These are phyloP conservation scores for Tuberolachnus salignus DNA, from an alignment of 2,888 invertebrate genomes.

Conservation along the genomic window DNA sequence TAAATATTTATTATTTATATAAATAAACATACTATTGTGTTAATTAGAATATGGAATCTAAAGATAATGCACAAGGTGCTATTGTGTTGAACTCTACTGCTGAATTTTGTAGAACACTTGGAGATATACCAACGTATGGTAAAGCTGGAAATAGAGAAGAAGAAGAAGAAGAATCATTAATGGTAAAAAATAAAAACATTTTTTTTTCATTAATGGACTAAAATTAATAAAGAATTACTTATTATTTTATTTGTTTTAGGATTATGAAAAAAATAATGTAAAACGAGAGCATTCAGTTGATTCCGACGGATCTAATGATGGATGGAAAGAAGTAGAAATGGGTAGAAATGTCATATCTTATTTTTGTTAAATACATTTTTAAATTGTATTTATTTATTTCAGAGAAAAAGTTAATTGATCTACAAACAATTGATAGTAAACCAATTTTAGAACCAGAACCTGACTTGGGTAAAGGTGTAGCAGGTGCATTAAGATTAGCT, in stretches of 20 bases:
- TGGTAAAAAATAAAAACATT: conserved; percentile 60
- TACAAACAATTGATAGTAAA: conserved; percentile 66
- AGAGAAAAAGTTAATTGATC: conserved; percentile 65
- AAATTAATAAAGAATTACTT: not conserved
- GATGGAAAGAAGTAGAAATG: conserved; percentile 83
- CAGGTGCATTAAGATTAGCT: conserved; percentile 87
- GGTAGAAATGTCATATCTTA: conserved; percentile 61
- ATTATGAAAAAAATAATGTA: conserved; percentile 64
- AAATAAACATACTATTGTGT: not conserved
- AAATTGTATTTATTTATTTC: conserved; percentile 37
- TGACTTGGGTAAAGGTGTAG: conserved; percentile 87
- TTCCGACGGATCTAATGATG: conserved; percentile 65
- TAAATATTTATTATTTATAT: no score
- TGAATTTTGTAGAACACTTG: conserved; percentile 94
- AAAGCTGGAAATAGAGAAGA: conserved; percentile 88
- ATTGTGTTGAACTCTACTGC: conserved; percentile 92
- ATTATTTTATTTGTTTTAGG: conserved; percentile 62
- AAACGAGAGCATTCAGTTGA: conserved; percentile 38
- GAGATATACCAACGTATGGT: conserved; percentile 94
- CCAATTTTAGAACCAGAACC: conserved; percentile 91
- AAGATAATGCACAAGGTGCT: conserved; percentile 62
- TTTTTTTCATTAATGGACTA: not conserved
- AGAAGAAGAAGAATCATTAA: conserved; percentile 73
- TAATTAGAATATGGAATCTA: conserved; percentile 41
- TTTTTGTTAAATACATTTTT: conserved; percentile 14